Evolutionary conservation across 2,113 vertebrate genomes (phyloP), one percentile per base, ranked within the genome.

Genomic region (Acanthochromis polyacanthus): DNA sequence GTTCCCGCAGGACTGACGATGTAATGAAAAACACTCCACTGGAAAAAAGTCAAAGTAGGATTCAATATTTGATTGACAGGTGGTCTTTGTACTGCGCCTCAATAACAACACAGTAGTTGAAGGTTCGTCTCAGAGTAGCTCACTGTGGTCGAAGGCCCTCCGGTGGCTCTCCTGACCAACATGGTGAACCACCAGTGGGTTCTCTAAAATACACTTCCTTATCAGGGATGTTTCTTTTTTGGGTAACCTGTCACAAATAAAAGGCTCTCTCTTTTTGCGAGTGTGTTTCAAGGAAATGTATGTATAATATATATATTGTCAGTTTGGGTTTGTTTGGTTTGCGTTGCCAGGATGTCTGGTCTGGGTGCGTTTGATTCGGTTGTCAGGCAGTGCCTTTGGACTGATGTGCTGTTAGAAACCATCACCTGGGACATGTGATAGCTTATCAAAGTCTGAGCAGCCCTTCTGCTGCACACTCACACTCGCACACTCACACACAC

Each of bases 381-480:
- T 95, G 95, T 95, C 93, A 93, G 88, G 94, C 94, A 93, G 94
- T 95, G 96, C 95, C 72, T 96, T 96, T 95, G 94, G 95, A 94
- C 95, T 95, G 95, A 97, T 93, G 95, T 92, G 95, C 96, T 96
- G 95, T 97, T 96, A 96, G 95, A 93, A 88, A 91, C 89, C 93
- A 93, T 99, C 97, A 98, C 97, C 98, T 99, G 98, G 97, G 98
- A 99, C 95, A 93, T 94, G 96, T 97, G 98, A 99, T 99, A 99
- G 96, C 97, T 99, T 99, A 99, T 99, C 98, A 98, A 99, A 98
- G 96, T 96, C 95, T 90, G 94, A 97, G 96, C 98, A 99, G 98
- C 95, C 96, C 95, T 94, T 95, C 94, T 94, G 95, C 94, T 93
- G 89, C 93, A 89, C 93, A 93, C 88, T 58, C 46, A 79, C 66